Evolutionary conservation across 2,888 invertebrate genomes (phyloP).

Genomic region (Caenorhabditis drosophilae): DNA sequence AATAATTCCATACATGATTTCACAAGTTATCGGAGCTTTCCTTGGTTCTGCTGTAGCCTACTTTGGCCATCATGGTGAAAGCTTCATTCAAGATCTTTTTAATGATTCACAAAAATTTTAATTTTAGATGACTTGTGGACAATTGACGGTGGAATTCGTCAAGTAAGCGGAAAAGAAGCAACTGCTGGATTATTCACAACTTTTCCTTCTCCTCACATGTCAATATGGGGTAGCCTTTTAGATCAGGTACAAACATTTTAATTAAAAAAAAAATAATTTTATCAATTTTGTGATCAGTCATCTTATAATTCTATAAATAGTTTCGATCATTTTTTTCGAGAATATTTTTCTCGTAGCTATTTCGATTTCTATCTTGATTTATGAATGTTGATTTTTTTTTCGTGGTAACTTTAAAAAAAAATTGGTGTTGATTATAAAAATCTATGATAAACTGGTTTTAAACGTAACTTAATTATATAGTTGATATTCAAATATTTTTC

Average conservation of each 20-base stretch:
- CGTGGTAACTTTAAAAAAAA: too few species aligned
- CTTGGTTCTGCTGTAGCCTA: conserved; percentile 63
- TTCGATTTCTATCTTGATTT: too few species aligned
- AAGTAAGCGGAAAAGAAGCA: conserved; percentile 67
- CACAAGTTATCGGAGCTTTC: conserved; percentile 66
- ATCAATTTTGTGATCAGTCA: neutral
- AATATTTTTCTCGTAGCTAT: too few species aligned
- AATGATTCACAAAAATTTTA: neutral
- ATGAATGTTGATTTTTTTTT: too few species aligned
- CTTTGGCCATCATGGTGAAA: conserved; percentile 64
- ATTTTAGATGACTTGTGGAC: conserved; percentile 68
- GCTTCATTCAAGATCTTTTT: neutral
- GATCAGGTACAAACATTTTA: conserved; percentile 73
- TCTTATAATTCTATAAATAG: too few species aligned
- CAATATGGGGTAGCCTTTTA: conserved; percentile 70
- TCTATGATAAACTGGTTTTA: too few species aligned
- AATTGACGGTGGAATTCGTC: conserved; percentile 69
- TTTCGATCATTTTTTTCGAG: too few species aligned
- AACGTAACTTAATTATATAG: too few species aligned
- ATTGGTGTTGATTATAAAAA: too few species aligned
- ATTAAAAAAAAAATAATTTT: conserved; percentile 1
- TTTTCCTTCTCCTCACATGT: conserved; percentile 71
- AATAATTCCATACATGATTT: conserved; percentile 49
- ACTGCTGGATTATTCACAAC: conserved; percentile 74
- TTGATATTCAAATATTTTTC: too few species aligned